A percentile compares a stretch with the other conserved stretches of the same genome.
phyloP scores from a whole-genome alignment of 1,140 invertebrate genomes.

The Dufourea novaeangliae region DNA sequence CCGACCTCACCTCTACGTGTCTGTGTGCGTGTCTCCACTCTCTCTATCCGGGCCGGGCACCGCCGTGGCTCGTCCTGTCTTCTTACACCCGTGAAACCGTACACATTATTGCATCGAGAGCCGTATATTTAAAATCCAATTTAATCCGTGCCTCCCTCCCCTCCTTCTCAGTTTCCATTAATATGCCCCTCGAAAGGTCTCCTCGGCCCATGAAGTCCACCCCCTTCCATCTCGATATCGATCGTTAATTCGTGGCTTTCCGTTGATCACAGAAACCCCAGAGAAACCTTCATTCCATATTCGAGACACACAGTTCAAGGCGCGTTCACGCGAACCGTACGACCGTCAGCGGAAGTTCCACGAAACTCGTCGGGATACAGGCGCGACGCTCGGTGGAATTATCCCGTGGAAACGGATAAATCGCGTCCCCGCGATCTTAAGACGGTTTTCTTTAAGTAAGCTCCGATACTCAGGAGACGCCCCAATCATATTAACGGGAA shows the following conservation, averaged over 20 bases:
- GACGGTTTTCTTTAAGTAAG: conserved; percentile 48
- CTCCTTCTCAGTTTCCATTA: conserved; percentile 5
- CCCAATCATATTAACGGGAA: conserved; percentile 62
- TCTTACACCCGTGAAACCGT: not conserved
- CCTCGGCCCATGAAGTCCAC: too few species aligned
- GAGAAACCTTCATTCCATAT: conserved; percentile 11
- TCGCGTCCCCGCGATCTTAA: conserved; percentile 52
- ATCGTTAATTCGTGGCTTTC: not conserved
- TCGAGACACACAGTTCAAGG: not conserved
- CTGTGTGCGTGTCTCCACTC: not conserved
- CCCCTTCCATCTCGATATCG: not conserved
- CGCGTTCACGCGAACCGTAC: not conserved
- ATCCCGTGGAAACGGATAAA: conserved; percentile 29
- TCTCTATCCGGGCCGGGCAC: too few species aligned
- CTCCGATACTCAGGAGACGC: conserved; percentile 43
- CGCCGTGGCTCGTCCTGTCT: conserved; percentile 21
- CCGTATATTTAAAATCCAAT: conserved; percentile 56
- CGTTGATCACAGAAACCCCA: not conserved
- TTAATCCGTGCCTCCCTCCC: conserved; percentile 33
- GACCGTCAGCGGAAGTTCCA: conserved; percentile 6
- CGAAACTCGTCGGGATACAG: conserved; percentile 9
- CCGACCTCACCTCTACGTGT: not conserved
- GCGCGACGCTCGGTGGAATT: not conserved
- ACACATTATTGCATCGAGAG: conserved; percentile 2
- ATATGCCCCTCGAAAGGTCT: not conserved